Base-by-base conservation (phyloP, 2,888 invertebrate species). In the Branchipolynoe longqiensis region DNA sequence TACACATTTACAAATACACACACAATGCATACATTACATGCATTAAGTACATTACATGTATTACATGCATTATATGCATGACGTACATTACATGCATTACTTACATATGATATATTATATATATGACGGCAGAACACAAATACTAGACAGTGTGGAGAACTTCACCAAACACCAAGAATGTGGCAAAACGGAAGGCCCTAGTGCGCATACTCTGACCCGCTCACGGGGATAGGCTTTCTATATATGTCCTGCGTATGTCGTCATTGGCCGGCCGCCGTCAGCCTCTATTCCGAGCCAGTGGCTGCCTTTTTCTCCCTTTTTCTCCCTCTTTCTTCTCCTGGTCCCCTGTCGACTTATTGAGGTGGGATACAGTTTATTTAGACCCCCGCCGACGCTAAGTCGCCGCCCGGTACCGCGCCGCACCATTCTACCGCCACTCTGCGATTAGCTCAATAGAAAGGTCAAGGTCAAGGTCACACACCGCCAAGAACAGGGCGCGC, bases 301-400 rank as follows among this genome's bases (percentile, higher is more conserved):
- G n/a, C 62, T n/a, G 31, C 62, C 62, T 62, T n/a, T 28, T 62
- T 62, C n/a, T 62, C 1, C 4, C n/a, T 56, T n/a, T n/a, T 56
- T 22, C 28, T 2, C 62, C 62, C 28, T 31, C 62, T 62, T 28
- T 62, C 31, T 25, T 25, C 62, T 18, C 58, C 25, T n/a, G 58
- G 58, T 8, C 62, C 62, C 14, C n/a, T 48, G 8, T 18, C 33
- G 69, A 69, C 69, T 22, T 38, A 69, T 69, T 38, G 69, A 69
- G 36, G 69, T 69, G 36, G 33, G 69, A 36, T 69, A 14, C 18
- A 69, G 69, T 69, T 69, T 69, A 69, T 69, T 69, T n/a, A 69
- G 38, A 69, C 69, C 69, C 69, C 38, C 38, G 69, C 36, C 22
- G 33, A n/a, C 38, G 69, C 33, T 69, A 69, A 38, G 36, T 18